A percentile compares a stretch with the other conserved stretches of the same genome.
Conservation (phyloP, 2,797 vertebrate species). For the Eidolon dupreanum region DNA sequence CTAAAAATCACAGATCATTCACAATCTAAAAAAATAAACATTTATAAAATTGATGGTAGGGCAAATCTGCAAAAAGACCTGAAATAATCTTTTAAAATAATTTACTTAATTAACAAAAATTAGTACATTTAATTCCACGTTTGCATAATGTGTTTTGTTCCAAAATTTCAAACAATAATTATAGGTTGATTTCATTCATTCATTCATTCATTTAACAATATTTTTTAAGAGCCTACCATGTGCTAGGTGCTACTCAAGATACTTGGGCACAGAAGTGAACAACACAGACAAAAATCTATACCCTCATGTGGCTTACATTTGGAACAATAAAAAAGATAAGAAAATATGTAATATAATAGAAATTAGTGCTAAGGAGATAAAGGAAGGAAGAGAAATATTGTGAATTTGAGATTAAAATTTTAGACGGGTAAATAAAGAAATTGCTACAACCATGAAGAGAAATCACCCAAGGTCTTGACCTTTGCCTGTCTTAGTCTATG, state of each 20-base stretch:
- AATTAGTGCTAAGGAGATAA: neutral
- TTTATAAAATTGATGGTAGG: neutral
- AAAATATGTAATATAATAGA: neutral
- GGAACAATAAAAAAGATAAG: neutral
- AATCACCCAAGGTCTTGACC: constrained; percentile 36
- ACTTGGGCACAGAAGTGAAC: neutral
- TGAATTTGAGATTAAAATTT: neutral
- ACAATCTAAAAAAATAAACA: constrained; percentile 1
- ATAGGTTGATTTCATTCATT: neutral
- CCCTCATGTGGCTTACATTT: neutral
- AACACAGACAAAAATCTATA: neutral
- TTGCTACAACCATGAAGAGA: neutral
- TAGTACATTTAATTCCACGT: neutral
- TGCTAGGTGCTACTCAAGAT: neutral
- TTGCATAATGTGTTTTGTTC: neutral
- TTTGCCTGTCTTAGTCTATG: constrained; percentile 52
- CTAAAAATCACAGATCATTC: neutral
- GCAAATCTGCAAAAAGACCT: neutral
- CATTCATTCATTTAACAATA: neutral
- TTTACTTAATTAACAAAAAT: neutral
- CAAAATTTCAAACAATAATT: neutral
- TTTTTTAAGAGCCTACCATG: neutral
- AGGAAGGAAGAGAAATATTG: neutral
- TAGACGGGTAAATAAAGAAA: neutral
- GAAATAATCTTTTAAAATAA: constrained; percentile 1